Percentiles rank a stretch among this genome's conserved stretches.
Evolutionary conservation across 2,888 invertebrate genomes (phyloP).

Genomic region (Catocala fraxini): DNA sequence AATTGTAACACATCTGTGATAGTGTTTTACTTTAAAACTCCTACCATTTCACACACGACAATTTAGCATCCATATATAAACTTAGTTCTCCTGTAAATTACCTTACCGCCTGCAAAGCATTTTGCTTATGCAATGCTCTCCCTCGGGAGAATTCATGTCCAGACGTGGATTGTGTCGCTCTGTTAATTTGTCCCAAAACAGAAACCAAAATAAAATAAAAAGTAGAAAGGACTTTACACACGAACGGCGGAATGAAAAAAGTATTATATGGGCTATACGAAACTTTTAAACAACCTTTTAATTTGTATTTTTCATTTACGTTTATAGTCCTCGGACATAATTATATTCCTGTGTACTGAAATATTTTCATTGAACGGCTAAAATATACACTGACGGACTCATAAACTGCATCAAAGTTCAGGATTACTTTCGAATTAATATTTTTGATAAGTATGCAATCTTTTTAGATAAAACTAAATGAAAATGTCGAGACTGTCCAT

Average conservation of each 20-base stretch:
- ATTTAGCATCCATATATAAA: no score
- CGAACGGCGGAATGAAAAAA: slow-evolving; percentile 8
- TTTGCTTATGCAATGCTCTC: background rate
- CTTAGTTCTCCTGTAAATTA: no score
- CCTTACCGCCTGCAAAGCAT: background rate
- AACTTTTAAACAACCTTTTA: slow-evolving; percentile 17
- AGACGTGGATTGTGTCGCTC: slow-evolving; percentile 7
- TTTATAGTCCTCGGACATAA: slow-evolving; percentile 7
- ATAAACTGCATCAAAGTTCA: no score
- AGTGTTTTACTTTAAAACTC: no score
- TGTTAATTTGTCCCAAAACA: slow-evolving; percentile 20
- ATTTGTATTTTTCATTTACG: slow-evolving; percentile 9
- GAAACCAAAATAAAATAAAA: slow-evolving; percentile 13
- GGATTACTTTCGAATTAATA: no score
- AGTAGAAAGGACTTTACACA: slow-evolving; percentile 8
- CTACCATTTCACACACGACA: no score
- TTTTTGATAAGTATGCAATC: no score
- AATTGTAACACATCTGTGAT: no score
- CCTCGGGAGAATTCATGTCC: slow-evolving; percentile 5
- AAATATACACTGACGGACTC: no score
- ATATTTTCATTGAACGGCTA: background rate
- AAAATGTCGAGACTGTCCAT: no score
- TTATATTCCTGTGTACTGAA: slow-evolving; percentile 2
- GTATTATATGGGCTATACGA: slow-evolving; percentile 13
- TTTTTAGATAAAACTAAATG: no score